Evolutionary conservation across 1,140 invertebrate species (phyloP).

Genomic region (Hypsibius dujardini): DNA sequence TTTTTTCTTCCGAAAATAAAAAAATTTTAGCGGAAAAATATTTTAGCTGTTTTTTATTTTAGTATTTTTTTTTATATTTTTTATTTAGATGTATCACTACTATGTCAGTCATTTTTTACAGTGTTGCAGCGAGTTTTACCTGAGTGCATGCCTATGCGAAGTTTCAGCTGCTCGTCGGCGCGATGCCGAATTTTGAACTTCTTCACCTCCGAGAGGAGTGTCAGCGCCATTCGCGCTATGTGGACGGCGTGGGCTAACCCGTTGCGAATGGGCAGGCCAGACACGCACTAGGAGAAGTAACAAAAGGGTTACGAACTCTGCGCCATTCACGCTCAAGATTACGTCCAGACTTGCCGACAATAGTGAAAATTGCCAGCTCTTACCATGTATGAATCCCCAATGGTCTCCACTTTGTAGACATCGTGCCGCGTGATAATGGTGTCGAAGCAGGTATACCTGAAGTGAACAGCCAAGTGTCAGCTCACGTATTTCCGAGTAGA

Average conservation of each 20-base stretch:
- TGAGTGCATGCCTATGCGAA: slow-evolving; percentile 86
- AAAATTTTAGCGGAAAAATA: no score
- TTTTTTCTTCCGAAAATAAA: no score
- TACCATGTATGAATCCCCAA: slow-evolving; percentile 87
- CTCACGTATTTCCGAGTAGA: no score
- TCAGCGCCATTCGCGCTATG: slow-evolving; percentile 62
- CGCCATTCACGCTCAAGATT: not conserved
- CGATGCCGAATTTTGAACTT: slow-evolving; percentile 76
- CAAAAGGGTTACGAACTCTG: not conserved
- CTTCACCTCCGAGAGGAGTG: slow-evolving; percentile 61
- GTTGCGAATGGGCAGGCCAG: slow-evolving; percentile 41
- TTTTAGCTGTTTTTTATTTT: no score
- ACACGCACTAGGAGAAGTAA: slow-evolving; percentile 29
- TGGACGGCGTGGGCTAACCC: slow-evolving; percentile 42
- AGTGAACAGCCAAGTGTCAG: not conserved
- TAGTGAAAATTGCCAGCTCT: slow-evolving; percentile 46
- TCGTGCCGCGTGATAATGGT: slow-evolving; percentile 72
- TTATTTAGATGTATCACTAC: not conserved
- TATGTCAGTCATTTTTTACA: no score
- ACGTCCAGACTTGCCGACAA: slow-evolving; percentile 19
- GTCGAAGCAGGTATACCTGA: slow-evolving; percentile 67
- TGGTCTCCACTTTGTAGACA: slow-evolving; percentile 86
- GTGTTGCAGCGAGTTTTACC: slow-evolving; percentile 37
- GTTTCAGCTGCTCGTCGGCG: slow-evolving; percentile 63
- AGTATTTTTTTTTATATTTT: not conserved